Conservation (phyloP, 1,140 invertebrate species). For the Lamellibrachia luymesi region DNA sequence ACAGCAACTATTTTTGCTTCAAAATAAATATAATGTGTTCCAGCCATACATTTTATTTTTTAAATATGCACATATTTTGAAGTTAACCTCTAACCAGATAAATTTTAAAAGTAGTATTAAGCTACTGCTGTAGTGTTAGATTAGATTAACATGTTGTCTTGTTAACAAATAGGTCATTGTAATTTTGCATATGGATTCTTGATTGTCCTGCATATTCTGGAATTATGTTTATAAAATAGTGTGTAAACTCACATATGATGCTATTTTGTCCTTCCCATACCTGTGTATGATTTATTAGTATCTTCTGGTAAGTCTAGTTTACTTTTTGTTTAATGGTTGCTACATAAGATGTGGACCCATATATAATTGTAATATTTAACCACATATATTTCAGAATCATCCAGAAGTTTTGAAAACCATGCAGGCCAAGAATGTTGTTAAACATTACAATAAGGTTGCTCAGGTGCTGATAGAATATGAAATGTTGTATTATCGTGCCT, state of each 20-base stretch:
- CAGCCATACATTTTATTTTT: too few relatives aligned
- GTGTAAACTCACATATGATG: background rate
- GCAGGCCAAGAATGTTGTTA: constrained; percentile 54
- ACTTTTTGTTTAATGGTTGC: too few relatives aligned
- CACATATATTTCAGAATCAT: constrained; percentile 34
- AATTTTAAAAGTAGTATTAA: too few relatives aligned
- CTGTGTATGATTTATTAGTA: too few relatives aligned
- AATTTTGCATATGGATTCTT: background rate
- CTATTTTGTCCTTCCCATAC: too few relatives aligned
- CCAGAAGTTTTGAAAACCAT: constrained; percentile 42
- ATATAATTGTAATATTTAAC: constrained; percentile 10
- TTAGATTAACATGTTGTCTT: background rate
- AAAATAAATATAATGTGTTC: too few relatives aligned
- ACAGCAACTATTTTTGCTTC: too few relatives aligned
- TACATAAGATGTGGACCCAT: background rate
- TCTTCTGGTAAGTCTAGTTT: too few relatives aligned
- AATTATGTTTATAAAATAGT: background rate
- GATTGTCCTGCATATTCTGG: background rate
- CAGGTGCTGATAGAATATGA: constrained; percentile 57
- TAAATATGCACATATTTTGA: too few relatives aligned
- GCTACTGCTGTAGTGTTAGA: background rate
- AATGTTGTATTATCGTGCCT: constrained; percentile 72
- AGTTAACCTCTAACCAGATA: too few relatives aligned
- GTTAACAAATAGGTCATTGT: background rate
- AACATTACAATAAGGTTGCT: constrained; percentile 63